These are phyloP conservation scores for Muraenolepis orangiensis DNA, from an alignment of 2,797 vertebrate species.

Conservation along the genomic window DNA sequence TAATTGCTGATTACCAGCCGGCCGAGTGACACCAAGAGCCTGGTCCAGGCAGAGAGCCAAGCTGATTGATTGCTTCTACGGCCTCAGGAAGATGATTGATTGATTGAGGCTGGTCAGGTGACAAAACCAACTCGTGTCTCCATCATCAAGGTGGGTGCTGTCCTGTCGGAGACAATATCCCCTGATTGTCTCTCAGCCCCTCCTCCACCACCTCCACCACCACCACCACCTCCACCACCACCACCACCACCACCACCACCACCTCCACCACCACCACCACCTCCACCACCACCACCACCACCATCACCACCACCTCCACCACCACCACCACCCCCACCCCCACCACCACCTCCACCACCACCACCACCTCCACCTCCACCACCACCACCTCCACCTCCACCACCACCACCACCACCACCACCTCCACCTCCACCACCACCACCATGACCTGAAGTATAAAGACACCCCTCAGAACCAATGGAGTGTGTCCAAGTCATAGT, in stretches of 20 bases:
- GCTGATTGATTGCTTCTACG: constrained; percentile 68
- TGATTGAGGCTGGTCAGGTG: constrained; percentile 76
- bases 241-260: neutral
- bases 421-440: constrained; percentile 5
- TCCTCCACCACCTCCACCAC: constrained; percentile 7
- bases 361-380: constrained; percentile 5
- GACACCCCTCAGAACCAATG: neutral
- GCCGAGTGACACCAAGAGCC: constrained; percentile 44
- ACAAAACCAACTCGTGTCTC: constrained; percentile 68
- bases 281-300: neutral
- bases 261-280: constrained; percentile 4
- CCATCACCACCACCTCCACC: neutral
- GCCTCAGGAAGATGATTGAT: constrained; percentile 76
- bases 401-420: neutral
- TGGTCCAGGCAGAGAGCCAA: constrained; percentile 31
- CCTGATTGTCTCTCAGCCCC: constrained; percentile 57
- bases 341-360: constrained; percentile 8
- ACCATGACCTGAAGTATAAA: constrained; percentile 2
- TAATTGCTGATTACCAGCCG: constrained; percentile 49
- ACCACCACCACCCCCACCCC: neutral
- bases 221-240: neutral
- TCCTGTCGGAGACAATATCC: constrained; percentile 74
- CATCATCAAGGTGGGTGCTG: constrained; percentile 72
- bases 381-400: neutral
- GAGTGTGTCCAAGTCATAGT: neutral